A percentile compares a stretch with the other conserved stretches of the same genome.
Evolutionary conservation across 1,140 invertebrate species (phyloP).

Genomic region (Bombus affinis): DNA sequence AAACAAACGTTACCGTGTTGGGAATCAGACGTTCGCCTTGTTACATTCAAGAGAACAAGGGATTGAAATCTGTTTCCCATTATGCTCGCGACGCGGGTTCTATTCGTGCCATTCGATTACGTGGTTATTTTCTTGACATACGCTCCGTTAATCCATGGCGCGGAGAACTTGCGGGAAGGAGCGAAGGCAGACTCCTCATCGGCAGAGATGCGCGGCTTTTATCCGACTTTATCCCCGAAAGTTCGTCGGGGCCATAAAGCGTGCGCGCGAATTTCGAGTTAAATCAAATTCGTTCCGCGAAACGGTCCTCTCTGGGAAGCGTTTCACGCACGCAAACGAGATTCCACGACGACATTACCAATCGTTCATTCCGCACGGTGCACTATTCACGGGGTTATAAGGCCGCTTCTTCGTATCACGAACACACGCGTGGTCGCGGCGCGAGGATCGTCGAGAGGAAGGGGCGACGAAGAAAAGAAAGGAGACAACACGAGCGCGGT

Average conservation of each 20-base stretch:
- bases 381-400: conserved; percentile 58
- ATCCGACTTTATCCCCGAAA: conserved; percentile 68
- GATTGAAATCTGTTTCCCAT: too few species aligned
- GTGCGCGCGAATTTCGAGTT: conserved; percentile 55
- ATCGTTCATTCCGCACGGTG: conserved; percentile 62
- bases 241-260: conserved; percentile 61
- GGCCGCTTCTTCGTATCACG: conserved; percentile 57
- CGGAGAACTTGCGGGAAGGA: conserved; percentile 48
- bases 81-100: too few species aligned
- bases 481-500: background rate
- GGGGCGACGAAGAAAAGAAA: background rate
- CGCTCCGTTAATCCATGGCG: background rate
- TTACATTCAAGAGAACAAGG: too few species aligned
- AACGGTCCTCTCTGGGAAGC: conserved; percentile 68
- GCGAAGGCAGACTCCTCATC: background rate
- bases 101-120: background rate
- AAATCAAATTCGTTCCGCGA: conserved; percentile 74
- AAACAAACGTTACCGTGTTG: too few species aligned
- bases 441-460: background rate
- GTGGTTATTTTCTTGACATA: background rate
- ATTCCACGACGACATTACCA: conserved; percentile 70
- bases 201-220: conserved; percentile 48
- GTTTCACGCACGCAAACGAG: conserved; percentile 70
- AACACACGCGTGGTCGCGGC: conserved; percentile 26
- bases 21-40: too few species aligned